Base-by-base conservation (phyloP, 2,888 invertebrate species). In the Hirudinaria manillensis region DNA sequence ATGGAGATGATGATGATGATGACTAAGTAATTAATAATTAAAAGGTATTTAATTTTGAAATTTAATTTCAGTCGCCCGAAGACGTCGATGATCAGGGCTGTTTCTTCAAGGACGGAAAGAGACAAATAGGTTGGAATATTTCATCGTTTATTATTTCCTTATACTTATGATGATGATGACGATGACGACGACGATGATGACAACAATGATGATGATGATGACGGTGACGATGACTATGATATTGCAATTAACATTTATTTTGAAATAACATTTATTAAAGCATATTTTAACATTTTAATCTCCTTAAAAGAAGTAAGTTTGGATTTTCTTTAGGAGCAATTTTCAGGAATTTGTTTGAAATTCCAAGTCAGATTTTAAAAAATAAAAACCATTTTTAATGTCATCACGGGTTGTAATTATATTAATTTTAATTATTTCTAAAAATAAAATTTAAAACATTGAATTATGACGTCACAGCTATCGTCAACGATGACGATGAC, bases 61-160 rank as follows among this genome's bases (percentile, higher is more conserved):
- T 21, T 36, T 36, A 21, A 19, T 27, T 27, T 2, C 55, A 73
- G 65, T 61, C 38, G 34, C 3, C 1, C 16, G 45, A 7, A 45
- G 16, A 16, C 45, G 1, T 45, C 45, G 29, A 61, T 3, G 72
- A 76, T 16, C 70, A 56, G n/a, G 78, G 74, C 21, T 76, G 74
- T 76, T 82, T 79, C 79, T 83, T 84, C 76, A 78, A 77, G 45
- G 83, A 84, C 79, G 83, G 82, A n/a, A 79, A 77, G 34, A 78
- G 83, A 76, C 81, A 81, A 77, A 82, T 83, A 71, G 84, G 84
- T 84, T 45, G 1, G 13, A 34, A 56, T 55, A n/a, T 24, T 51
- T 72, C 27, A 55, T 55, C 29, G 1, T 6, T 29, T 29, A 29
- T 24, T 53, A 3, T 2, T 3, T 55, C 16, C n/a, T 4, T 55